Base-by-base conservation (phyloP, 1,140 invertebrate genomes). In the Ptiloglossa arizonensis region DNA sequence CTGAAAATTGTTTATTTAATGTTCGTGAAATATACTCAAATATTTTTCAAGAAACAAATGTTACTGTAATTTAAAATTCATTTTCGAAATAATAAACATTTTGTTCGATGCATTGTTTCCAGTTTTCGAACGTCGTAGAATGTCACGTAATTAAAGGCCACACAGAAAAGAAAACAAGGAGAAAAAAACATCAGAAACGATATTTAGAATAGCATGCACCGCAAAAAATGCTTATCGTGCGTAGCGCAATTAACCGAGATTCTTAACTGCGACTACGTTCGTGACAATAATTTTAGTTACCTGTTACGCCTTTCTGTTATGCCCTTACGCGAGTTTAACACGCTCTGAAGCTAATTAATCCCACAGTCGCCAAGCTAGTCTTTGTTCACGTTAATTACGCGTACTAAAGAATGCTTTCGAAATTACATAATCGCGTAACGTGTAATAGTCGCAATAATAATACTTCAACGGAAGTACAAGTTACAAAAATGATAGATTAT, bases 281-380 rank as follows among this genome's bases (percentile, higher is more conserved):
- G 19, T 29, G 27, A 63, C 27, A 63, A 72, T 64, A 78, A 78
- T 73, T 78, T 24, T 24, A 38, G 57, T 71, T 71, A 71, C 46
- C 75, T 73, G 57, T 72, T 72, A 76, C 62, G 54, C 63, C 22
- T 72, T 62, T 50, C 69, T 60, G 69, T 71, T 60, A 74, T 50
- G 72, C n/a, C 41, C 57, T 68, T 67, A 57, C 48, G 27, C 56
- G 75, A 71, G 69, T 62, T 72, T 63, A 73, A 64, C 50, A 63
- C 57, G 69, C 59, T 78, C 59, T 63, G 38, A 54, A 50, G 50
- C 69, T 71, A 78, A 78, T 78, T 78, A 78, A 68, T 71, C 52
- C 38, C 52, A 44, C 52, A 38, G 62, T 66, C 38, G 52, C 38
- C 32, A 19, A 57, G 35, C 32, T 8, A 1, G 41, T 17, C 71